phyloP scores from a whole-genome alignment of 2,113 vertebrate species.

The Manacus vitellinus region DNA sequence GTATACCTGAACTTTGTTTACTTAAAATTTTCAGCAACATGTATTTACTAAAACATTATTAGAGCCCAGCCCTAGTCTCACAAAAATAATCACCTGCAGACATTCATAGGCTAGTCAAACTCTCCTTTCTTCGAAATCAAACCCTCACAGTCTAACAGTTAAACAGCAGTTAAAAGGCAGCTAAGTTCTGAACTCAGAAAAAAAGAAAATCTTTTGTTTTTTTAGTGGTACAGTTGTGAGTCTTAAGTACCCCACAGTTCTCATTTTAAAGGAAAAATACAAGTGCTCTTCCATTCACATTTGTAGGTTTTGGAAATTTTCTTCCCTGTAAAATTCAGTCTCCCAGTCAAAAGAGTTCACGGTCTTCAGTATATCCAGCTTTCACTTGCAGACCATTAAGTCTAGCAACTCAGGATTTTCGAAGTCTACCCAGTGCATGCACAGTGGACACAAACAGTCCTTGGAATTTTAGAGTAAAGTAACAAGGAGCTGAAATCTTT shows the following conservation, averaged over 20 bases:
- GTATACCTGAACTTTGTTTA: conserved; percentile 64
- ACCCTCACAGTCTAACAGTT: conserved; percentile 63
- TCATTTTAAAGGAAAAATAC: conserved; percentile 20
- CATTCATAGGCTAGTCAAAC: conserved; percentile 70
- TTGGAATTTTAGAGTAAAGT: conserved; percentile 40
- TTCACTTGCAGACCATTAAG: conserved; percentile 54
- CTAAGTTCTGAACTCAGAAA: conserved; percentile 52
- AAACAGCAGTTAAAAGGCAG: conserved; percentile 61
- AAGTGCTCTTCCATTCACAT: not conserved
- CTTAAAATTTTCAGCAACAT: conserved; percentile 67
- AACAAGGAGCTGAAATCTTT: conserved; percentile 12
- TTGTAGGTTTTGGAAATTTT: conserved; percentile 8
- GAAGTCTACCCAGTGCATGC: conserved; percentile 46
- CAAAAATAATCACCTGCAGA: conserved; percentile 73
- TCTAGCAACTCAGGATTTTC: conserved; percentile 53
- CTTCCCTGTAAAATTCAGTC: conserved; percentile 25
- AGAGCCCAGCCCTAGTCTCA: conserved; percentile 84
- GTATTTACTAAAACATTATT: conserved; percentile 63
- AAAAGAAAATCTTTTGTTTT: not conserved
- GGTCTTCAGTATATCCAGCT: not conserved
- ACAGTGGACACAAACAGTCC: not conserved
- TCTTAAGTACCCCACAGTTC: conserved; percentile 38
- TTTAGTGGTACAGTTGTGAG: conserved; percentile 45
- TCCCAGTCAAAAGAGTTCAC: conserved; percentile 11
- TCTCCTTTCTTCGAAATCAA: conserved; percentile 58